Percentiles rank a stretch among this genome's conserved stretches.
Conservation (phyloP, 2,797 vertebrate genomes). For the Gallinago solitaria region DNA sequence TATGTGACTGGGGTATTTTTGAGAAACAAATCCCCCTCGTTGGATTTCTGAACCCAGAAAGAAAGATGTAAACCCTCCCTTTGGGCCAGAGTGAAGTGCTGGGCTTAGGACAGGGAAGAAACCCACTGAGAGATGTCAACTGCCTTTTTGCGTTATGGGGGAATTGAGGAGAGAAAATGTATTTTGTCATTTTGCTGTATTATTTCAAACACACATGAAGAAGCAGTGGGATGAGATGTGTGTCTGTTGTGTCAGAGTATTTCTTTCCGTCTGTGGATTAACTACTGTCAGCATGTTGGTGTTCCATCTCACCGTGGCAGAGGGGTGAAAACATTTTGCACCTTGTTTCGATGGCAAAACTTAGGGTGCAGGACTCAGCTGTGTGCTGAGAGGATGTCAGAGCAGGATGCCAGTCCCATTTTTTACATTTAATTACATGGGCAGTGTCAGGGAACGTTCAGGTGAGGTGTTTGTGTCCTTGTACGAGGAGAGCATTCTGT, state of each 20-base stretch:
- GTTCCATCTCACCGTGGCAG: not conserved
- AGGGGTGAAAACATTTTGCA: not conserved
- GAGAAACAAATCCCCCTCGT: fast-evolving
- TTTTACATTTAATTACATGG: no score
- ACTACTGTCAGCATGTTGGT: not conserved
- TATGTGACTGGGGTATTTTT: fast-evolving
- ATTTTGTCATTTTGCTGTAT: not conserved
- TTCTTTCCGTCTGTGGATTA: fast-evolving
- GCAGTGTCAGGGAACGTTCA: not conserved
- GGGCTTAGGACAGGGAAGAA: not conserved
- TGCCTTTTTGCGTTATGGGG: fast-evolving
- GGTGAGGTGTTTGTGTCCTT: not conserved
- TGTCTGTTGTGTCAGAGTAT: not conserved
- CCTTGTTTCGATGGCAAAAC: not conserved
- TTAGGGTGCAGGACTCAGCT: not conserved
- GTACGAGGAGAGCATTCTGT: not conserved
- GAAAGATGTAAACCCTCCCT: not conserved
- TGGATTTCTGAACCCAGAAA: not conserved
- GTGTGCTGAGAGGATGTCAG: not conserved
- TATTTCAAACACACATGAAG: not conserved
- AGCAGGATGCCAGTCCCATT: not conserved
- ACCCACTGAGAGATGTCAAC: fast-evolving
- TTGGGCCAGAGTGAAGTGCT: not conserved
- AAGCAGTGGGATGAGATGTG: not conserved
- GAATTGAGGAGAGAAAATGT: not conserved